A percentile compares a stretch with the other conserved stretches of the same genome.
Conservation (phyloP, 2,113 vertebrate species). For the Cathartes aura region DNA sequence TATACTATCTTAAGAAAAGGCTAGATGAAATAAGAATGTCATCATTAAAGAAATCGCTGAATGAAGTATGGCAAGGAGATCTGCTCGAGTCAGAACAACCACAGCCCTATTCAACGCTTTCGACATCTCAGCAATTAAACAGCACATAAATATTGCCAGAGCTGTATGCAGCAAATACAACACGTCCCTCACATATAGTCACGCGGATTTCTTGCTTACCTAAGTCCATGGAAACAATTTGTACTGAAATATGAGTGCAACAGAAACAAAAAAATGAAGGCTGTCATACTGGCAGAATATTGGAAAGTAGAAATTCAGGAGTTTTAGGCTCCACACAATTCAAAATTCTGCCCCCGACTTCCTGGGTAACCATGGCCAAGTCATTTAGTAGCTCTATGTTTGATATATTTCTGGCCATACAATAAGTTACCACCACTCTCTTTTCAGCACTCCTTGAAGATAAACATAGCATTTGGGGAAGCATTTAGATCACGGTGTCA, state of each 20-base stretch:
- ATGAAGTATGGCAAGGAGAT: neutral
- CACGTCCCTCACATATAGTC: accelerated
- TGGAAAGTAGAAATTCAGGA: neutral
- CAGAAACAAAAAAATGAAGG: neutral
- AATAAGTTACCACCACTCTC: neutral
- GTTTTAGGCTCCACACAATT: neutral
- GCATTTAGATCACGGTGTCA: neutral
- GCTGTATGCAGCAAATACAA: neutral
- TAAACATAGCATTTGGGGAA: neutral
- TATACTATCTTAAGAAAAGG: neutral
- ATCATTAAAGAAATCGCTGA: neutral
- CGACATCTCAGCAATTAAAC: neutral
- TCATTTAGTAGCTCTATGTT: neutral
- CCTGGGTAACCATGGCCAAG: neutral
- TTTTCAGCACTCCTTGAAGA: neutral
- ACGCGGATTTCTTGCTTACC: neutral
- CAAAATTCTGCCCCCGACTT: neutral
- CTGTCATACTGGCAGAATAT: neutral
- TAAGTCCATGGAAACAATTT: neutral
- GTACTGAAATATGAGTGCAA: neutral
- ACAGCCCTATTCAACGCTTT: neutral
- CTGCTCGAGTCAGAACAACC: neutral
- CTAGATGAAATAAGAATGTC: neutral
- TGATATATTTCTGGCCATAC: neutral
- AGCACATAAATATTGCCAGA: neutral